Evolutionary conservation across 2,888 invertebrate genomes (phyloP).

Genomic region (Dolomedes plantarius): DNA sequence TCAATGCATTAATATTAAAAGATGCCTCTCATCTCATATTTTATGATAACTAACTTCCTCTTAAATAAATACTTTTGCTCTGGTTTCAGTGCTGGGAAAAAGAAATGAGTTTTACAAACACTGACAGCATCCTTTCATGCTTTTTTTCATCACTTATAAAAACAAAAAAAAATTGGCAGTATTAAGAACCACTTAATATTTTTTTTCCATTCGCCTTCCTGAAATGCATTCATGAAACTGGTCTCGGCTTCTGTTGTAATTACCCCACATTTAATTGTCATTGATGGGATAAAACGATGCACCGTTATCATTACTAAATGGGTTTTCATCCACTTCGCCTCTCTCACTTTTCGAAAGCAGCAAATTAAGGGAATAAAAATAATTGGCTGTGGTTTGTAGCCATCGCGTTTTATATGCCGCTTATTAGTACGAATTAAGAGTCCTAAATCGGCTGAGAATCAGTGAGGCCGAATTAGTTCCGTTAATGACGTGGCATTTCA

Average conservation of each 20-base stretch:
- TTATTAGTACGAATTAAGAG: neutral
- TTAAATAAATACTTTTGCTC: no score
- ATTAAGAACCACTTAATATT: neutral
- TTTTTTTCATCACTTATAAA: neutral
- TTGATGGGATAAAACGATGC: neutral
- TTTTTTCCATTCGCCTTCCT: neutral
- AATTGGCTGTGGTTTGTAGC: neutral
- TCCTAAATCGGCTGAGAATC: neutral
- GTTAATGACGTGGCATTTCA: neutral
- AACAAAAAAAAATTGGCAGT: neutral
- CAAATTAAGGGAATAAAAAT: neutral
- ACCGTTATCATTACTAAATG: slow-evolving; percentile 24
- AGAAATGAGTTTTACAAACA: no score
- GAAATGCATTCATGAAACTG: neutral
- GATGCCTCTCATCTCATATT: no score
- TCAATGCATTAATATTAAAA: no score
- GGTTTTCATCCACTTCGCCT: neutral
- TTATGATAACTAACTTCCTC: no score
- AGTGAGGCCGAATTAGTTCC: neutral
- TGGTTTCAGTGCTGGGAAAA: no score
- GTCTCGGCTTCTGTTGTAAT: slow-evolving; percentile 8
- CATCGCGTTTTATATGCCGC: neutral
- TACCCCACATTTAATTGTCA: slow-evolving; percentile 31
- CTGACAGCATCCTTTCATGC: no score
- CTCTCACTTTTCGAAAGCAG: neutral